phyloP scores from a whole-genome alignment of 1,140 invertebrate species.

The Drosophila jambulina region DNA sequence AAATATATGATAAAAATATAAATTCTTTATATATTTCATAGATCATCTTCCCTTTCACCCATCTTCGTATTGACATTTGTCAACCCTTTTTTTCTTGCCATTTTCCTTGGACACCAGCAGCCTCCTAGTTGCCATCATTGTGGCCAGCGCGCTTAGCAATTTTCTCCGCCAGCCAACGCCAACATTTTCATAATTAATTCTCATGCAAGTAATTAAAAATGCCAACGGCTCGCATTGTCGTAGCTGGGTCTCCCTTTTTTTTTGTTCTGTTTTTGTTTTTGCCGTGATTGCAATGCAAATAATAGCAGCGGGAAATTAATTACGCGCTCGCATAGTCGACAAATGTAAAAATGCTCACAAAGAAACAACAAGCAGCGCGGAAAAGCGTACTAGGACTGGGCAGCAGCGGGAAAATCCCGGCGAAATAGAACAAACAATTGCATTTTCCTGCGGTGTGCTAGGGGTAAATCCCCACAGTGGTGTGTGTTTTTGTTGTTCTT shows the following conservation, averaged over 20 bases:
- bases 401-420: slow-evolving; percentile 14
- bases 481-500: background rate
- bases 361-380: slow-evolving; percentile 14
- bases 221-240: slow-evolving; percentile 72
- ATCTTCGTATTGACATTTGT: slow-evolving; percentile 19
- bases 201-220: slow-evolving; percentile 76
- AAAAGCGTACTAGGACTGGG: slow-evolving; percentile 1
- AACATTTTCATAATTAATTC: slow-evolving; percentile 71
- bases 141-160: slow-evolving; percentile 8
- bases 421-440: slow-evolving; percentile 47
- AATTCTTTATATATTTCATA: background rate
- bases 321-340: slow-evolving; percentile 62
- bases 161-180: slow-evolving; percentile 10
- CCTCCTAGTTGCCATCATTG: background rate
- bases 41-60: background rate
- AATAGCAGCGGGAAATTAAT: slow-evolving; percentile 70
- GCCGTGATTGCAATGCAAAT: slow-evolving; percentile 54
- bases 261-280: slow-evolving; percentile 20
- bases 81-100: background rate
- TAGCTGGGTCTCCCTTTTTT: slow-evolving; percentile 48
- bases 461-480: background rate
- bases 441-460: slow-evolving; percentile 22
- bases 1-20: no score
- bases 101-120: background rate
- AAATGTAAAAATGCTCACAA: slow-evolving; percentile 45